phyloP scores from a whole-genome alignment of 2,113 vertebrate genomes.

The Petromus typicus region DNA sequence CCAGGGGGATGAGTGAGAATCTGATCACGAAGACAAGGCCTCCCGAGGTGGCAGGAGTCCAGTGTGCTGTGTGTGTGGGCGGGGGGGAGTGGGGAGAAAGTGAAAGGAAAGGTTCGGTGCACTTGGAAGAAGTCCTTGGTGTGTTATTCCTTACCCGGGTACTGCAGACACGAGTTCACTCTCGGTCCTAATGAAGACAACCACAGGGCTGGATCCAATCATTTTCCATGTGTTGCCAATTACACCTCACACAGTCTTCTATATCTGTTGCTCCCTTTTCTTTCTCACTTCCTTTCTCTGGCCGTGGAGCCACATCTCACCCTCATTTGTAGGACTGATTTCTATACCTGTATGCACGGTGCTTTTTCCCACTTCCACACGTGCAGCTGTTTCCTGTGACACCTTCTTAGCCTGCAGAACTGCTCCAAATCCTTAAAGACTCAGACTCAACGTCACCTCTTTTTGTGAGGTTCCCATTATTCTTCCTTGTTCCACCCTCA shows the following conservation, averaged over 20 bases:
- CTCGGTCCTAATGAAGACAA: neutral
- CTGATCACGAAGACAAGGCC: neutral
- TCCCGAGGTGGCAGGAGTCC: neutral
- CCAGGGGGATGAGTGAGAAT: neutral
- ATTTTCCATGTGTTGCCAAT: no score
- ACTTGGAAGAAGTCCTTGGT: neutral
- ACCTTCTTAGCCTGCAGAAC: neutral
- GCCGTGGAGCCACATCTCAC: neutral
- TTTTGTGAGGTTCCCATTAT: neutral
- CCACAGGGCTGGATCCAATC: no score
- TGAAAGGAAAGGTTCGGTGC: neutral
- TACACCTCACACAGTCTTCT: neutral
- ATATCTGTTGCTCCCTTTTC: neutral
- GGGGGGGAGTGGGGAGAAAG: fast-evolving
- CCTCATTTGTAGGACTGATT: neutral
- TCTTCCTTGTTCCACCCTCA: neutral
- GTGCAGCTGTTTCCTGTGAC: neutral
- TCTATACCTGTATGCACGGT: neutral
- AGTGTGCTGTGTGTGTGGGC: neutral
- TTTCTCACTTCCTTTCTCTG: neutral
- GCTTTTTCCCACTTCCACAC: neutral
- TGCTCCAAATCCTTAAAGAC: neutral
- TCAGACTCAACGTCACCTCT: neutral
- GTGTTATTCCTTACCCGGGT: neutral
- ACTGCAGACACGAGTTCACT: neutral